Evolutionary conservation across 1,140 invertebrate genomes (phyloP).

Genomic region (Polypedilum pembai): DNA sequence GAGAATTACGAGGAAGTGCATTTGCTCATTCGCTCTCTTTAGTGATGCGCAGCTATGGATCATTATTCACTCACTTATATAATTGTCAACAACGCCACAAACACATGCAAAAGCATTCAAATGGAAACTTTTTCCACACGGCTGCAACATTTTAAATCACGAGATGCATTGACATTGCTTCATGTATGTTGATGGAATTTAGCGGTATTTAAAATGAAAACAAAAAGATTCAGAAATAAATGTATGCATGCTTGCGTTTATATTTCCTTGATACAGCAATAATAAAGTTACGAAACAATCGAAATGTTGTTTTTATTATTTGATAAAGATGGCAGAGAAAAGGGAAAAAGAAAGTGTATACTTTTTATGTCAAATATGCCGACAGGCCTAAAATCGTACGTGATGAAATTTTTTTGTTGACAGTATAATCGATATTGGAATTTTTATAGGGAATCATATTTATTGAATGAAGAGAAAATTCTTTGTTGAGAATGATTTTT

Average conservation of each 20-base stretch:
- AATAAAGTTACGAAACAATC: slow-evolving; percentile 6
- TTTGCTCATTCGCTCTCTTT: background rate
- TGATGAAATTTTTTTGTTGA: background rate
- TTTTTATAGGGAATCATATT: no score
- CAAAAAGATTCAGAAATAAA: background rate
- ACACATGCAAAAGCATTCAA: background rate
- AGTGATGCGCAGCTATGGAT: background rate
- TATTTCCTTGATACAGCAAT: background rate
- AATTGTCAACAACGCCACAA: background rate
- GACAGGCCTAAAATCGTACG: background rate
- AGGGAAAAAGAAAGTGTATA: background rate
- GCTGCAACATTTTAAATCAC: background rate
- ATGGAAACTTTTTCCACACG: background rate
- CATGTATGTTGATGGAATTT: background rate
- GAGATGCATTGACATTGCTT: background rate
- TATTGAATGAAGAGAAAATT: no score
- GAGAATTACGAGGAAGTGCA: background rate
- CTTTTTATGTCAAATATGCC: background rate
- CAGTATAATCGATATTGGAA: background rate
- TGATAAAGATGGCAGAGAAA: background rate
- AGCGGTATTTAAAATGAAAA: background rate
- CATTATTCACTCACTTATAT: background rate
- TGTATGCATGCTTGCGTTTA: background rate
- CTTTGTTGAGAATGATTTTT: no score
- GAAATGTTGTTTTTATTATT: background rate